Base-by-base conservation (phyloP, 2,797 vertebrate species). In the Sarcophilus harrisii region DNA sequence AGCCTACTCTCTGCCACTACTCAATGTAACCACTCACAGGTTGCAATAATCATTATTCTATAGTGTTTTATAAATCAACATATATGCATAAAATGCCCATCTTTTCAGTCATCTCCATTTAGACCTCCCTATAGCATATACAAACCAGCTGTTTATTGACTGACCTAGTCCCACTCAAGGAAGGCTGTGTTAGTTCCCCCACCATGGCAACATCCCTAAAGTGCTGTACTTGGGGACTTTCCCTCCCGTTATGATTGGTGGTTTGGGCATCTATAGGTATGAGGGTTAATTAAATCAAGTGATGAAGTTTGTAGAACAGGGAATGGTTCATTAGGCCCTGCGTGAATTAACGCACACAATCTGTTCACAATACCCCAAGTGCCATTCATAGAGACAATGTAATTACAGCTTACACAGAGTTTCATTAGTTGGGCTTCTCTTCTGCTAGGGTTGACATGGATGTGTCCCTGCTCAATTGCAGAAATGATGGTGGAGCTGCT, bases 301-400 rank as follows among this genome's bases (percentile, higher is more conserved):
- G 94, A 95, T 92, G 91, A 97, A 97, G 97, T 98, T 97, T 98
- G 98, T 98, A 98, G 98, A 98, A 98, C 98, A 98, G 12, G 93
- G 95, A 97, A 98, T 14, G 98, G 98, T 96, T 98, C 98, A 97
- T 98, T 98, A 98, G 98, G 97, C 97, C 96, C 96, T 96, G 97
- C 92, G 95, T 96, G 98, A 98, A 96, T 93, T 95, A 98, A 98
- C 96, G n/a, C 5, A 89, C 96, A 96, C 94, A 96, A 96, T 98
- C 98, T 95, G 97, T 97, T 98, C 96, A 6, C 91, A 93, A 97
- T 96, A 97, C 96, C 97, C 97, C 32, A 57, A 90, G 94, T 92
- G 66, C 98, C 96, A 97, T 97, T 97, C 89, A 91, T 87, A 94
- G 97, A 97, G 97, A 97, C 95, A 97, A 92, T 97, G 97, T 98